A percentile compares a stretch with the other conserved stretches of the same genome.
These are phyloP conservation scores for Cyprinodon brontotheroides DNA, from an alignment of 2,113 vertebrate species.

Conservation along the genomic window DNA sequence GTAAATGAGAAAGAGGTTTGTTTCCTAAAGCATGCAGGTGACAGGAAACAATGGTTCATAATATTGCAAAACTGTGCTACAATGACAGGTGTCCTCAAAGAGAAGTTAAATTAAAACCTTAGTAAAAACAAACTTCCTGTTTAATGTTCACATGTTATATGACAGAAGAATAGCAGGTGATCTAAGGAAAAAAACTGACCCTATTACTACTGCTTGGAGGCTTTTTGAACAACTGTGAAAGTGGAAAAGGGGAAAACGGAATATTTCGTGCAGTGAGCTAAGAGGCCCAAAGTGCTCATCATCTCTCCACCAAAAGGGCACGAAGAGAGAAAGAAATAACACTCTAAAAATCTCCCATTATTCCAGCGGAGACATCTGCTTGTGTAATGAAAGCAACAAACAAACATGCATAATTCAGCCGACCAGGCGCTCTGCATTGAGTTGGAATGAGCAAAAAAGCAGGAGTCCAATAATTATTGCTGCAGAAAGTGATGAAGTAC, in stretches of 20 bases:
- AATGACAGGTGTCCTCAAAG: neutral
- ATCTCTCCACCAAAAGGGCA: conserved; percentile 27
- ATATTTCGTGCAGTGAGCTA: conserved; percentile 32
- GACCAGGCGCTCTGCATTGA: conserved; percentile 36
- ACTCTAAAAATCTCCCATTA: conserved; percentile 51
- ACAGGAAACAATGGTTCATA: conserved; percentile 3
- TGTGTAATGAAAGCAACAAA: conserved; percentile 68
- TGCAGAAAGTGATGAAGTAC: conserved; percentile 59
- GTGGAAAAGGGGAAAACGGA: conserved; percentile 3
- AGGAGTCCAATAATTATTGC: conserved; percentile 58
- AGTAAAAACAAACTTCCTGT: conserved; percentile 7
- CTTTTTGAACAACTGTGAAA: conserved; percentile 23
- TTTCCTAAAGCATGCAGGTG: conserved; percentile 8
- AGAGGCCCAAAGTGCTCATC: conserved; percentile 42
- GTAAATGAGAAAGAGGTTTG: neutral
- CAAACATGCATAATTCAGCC: conserved; percentile 73
- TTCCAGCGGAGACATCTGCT: conserved; percentile 62
- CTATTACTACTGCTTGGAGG: neutral
- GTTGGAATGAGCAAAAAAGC: conserved; percentile 34
- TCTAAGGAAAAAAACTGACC: conserved; percentile 14
- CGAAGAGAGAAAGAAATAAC: conserved; percentile 1
- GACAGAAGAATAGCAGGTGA: conserved; percentile 7
- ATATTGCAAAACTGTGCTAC: conserved; percentile 14
- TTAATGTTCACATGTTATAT: conserved; percentile 15
- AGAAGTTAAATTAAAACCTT: conserved; percentile 34